Base-by-base conservation (phyloP, 2,888 invertebrate genomes). In the Cheilosia pagana region DNA sequence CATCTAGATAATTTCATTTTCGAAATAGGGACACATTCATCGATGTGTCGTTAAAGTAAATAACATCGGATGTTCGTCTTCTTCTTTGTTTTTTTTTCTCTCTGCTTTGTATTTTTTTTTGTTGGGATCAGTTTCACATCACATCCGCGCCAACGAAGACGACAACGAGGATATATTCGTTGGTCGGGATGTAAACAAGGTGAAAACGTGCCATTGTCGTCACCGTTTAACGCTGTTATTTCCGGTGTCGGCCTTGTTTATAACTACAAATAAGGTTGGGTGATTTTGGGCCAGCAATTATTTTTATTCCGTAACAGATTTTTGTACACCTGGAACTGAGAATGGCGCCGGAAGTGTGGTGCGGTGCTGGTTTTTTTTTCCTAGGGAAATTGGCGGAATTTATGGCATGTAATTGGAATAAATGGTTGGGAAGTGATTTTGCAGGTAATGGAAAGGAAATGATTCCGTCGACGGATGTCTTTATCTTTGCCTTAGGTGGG, bases 21-120 rank as follows among this genome's bases (percentile, higher is more conserved):
- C 45, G 60, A 62, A 67, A 72, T 60, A 76, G 53, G 63, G 52
- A 68, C 71, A 79, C 70, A 79, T 79, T 75, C 71, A 79, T 79
- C 75, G 83, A 83, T 79, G 63, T 79, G 74, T 75, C 75, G 70
- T 79, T 85, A 75, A 79, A 79, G 74, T 85, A 79, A 79, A 77
- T 75, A 85, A 63, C 75, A 79, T 60, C 55, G 50, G 62, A 75
- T 85, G 85, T 79, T 67, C 75, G 70, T 79, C 48, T 50, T 67
- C 23, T 31, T 16, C 41, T 45, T 8, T 45, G n/a, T 55, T 16
- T 48, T 50, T 55, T 16, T 48, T 50, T 12, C 21, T 57, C 35
- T 43, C 35, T 14, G 25, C 31, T 31, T 45, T 59, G 21, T 25
- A n/a, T 21, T 50, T 28, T 50, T 31, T 10, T 45, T 50, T 50